These are phyloP conservation scores for Dromococcyx pavoninus DNA, from an alignment of 2,797 vertebrate species.

Conservation along the genomic window DNA sequence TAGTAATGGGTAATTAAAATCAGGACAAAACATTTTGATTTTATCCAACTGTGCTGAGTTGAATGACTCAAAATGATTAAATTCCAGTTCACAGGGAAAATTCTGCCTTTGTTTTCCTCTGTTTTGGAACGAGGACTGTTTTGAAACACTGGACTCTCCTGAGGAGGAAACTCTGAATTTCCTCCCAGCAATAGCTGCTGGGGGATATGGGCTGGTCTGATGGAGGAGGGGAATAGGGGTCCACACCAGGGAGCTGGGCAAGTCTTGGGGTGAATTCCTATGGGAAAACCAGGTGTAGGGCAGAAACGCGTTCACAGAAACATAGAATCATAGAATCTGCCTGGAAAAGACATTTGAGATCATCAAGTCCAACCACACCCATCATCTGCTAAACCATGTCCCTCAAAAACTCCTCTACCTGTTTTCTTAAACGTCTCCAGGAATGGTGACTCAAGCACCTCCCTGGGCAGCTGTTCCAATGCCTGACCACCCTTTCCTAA, in stretches of 20 bases:
- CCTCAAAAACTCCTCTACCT: no score
- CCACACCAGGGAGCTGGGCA: not conserved
- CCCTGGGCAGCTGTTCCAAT: no score
- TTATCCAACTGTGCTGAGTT: conserved; percentile 35
- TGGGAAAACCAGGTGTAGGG: not conserved
- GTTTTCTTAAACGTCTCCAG: no score
- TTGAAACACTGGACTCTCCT: conserved; percentile 13
- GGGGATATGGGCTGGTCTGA: not conserved
- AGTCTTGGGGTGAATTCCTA: not conserved
- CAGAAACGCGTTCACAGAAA: not conserved
- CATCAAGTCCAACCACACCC: no score
- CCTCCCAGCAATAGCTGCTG: not conserved
- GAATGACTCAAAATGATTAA: conserved; percentile 53
- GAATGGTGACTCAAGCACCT: no score
- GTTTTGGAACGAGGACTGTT: not conserved
- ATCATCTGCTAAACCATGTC: no score
- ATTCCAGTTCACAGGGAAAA: conserved; percentile 27
- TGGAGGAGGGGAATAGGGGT: not conserved
- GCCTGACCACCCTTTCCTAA: no score
- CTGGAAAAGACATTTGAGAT: no score
- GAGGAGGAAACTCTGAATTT: not conserved
- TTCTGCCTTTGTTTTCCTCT: conserved; percentile 37
- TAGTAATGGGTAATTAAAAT: conserved; percentile 70
- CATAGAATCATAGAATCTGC: no score
- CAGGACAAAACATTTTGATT: conserved; percentile 65